phyloP scores from a whole-genome alignment of 1,140 invertebrate species.

The Oncopodura yosiiana region DNA sequence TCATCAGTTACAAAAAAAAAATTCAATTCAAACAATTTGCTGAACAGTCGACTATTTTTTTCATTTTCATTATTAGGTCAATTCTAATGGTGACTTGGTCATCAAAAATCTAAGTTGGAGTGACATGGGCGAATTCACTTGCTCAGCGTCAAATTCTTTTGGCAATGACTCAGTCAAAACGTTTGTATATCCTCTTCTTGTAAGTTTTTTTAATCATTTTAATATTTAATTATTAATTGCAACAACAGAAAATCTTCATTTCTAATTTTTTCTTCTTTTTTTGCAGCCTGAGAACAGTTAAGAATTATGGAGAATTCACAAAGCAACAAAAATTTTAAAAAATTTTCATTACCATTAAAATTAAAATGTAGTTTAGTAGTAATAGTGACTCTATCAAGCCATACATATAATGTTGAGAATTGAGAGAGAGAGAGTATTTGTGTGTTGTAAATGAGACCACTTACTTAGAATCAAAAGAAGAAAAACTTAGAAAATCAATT shows the following conservation, averaged over 20 bases:
- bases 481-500: no score
- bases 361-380: no score
- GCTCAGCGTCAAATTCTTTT: constrained; percentile 52
- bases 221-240: not conserved
- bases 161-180: constrained; percentile 55
- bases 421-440: no score
- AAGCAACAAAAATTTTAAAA: no score
- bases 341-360: no score
- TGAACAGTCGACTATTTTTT: no score
- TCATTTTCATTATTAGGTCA: constrained; percentile 47
- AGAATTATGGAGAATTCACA: no score
- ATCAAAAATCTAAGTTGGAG: constrained; percentile 58
- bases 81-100: constrained; percentile 60
- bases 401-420: no score
- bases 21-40: constrained; percentile 6
- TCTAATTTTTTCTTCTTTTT: not conserved
- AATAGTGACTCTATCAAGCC: no score
- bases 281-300: constrained; percentile 21
- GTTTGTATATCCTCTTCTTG: constrained; percentile 66
- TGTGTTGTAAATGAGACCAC: no score
- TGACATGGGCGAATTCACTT: constrained; percentile 71
- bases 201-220: constrained; percentile 38
- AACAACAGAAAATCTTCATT: not conserved
- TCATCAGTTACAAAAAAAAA: not conserved
- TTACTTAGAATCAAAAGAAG: no score